These are phyloP conservation scores for Melangyna quadrimaculata DNA, from an alignment of 2,888 invertebrate genomes.

Conservation along the genomic window DNA sequence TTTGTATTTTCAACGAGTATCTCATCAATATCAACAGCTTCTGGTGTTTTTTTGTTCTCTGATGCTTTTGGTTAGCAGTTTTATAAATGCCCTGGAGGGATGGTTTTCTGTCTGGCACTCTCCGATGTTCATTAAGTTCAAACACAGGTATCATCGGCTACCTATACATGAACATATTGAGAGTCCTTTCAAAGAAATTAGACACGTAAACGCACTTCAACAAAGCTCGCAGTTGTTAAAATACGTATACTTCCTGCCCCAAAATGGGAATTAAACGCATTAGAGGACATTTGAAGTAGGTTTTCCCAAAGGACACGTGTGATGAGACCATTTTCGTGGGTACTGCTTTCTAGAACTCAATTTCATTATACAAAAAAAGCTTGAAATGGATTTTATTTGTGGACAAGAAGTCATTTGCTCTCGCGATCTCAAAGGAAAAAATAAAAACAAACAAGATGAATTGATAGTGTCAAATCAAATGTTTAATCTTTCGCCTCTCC, in stretches of 20 bases:
- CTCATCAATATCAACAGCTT: constrained; percentile 71
- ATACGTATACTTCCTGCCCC: constrained; percentile 16
- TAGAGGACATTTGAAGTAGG: constrained; percentile 28
- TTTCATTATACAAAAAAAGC: constrained; percentile 32
- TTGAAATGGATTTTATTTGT: neutral
- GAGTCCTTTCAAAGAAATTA: constrained; percentile 67
- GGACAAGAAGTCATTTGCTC: neutral
- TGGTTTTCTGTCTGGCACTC: constrained; percentile 53
- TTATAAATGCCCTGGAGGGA: constrained; percentile 33
- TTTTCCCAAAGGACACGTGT: constrained; percentile 23
- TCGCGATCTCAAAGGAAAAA: too few relatives aligned
- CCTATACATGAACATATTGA: neutral
- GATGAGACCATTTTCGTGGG: neutral
- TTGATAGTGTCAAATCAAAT: constrained; percentile 49
- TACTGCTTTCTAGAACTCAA: neutral
- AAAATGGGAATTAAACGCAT: constrained; percentile 68
- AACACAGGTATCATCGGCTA: constrained; percentile 32
- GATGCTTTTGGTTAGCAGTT: constrained; percentile 18
- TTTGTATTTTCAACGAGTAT: constrained; percentile 47
- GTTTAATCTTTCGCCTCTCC: constrained; percentile 41
- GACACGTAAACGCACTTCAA: constrained; percentile 68
- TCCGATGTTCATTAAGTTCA: constrained; percentile 60
- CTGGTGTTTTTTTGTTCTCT: constrained; percentile 44
- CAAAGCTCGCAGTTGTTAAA: constrained; percentile 27
- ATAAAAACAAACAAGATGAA: constrained; percentile 34